Evolutionary conservation across 2,797 vertebrate species (phyloP).

Genomic region (Chelmon rostratus): DNA sequence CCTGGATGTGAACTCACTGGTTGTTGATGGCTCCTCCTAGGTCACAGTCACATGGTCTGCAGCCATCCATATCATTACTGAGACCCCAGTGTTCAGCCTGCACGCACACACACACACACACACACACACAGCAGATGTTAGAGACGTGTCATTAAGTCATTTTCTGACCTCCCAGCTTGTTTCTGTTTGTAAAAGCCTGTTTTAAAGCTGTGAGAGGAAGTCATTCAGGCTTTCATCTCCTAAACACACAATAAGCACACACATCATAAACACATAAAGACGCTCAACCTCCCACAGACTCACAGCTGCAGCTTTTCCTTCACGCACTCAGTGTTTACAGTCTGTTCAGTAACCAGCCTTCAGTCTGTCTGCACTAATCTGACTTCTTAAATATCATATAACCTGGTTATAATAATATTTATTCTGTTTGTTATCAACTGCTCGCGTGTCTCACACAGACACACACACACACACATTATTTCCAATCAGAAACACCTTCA

Average conservation of each 20-base stretch:
- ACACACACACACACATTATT: background rate
- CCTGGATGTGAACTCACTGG: slow-evolving; percentile 84
- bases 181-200: slow-evolving; percentile 16
- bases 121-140: slow-evolving; percentile 15
- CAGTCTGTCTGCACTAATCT: too few relatives aligned
- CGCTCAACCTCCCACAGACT: background rate
- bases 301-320: slow-evolving; percentile 4
- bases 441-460: too few relatives aligned
- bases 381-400: background rate
- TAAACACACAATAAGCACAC: background rate
- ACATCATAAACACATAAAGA: background rate
- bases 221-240: slow-evolving; percentile 7
- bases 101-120: slow-evolving; percentile 5
- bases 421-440: too few relatives aligned
- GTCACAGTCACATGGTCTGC: slow-evolving; percentile 95
- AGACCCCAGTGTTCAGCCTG: slow-evolving; percentile 97
- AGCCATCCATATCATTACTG: slow-evolving; percentile 97
- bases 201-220: slow-evolving; percentile 26
- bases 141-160: background rate
- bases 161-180: slow-evolving; percentile 32
- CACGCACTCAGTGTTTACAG: background rate
- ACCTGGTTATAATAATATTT: background rate
- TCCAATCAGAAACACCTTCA: background rate
- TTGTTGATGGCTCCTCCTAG: slow-evolving; percentile 93
- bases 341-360: background rate